Conservation (phyloP, 2,888 invertebrate genomes). For the Lepidochitona cinerea region DNA sequence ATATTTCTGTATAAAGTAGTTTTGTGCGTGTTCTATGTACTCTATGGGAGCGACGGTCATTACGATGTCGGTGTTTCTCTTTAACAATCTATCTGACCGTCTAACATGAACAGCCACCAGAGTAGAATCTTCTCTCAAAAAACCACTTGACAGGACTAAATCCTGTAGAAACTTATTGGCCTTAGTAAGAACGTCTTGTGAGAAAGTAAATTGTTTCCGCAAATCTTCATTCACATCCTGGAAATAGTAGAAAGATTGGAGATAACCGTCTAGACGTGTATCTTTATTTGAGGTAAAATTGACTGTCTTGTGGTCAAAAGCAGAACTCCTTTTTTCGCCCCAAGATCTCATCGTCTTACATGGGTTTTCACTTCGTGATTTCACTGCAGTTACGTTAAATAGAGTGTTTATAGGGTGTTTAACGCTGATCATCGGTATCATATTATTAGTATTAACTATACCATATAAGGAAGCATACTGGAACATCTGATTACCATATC, state of each 20-base stretch:
- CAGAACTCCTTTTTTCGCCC: background rate
- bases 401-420: background rate
- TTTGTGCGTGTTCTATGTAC: background rate
- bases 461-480: conserved; percentile 4
- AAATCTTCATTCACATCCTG: background rate
- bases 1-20: background rate
- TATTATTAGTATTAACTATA: background rate
- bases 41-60: background rate
- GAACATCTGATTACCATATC: conserved; percentile 4
- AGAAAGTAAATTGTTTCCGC: background rate
- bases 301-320: background rate
- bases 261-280: background rate
- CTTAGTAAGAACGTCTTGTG: background rate
- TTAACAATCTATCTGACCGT: background rate
- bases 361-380: too few relatives aligned
- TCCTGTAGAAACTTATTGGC: background rate
- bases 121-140: background rate
- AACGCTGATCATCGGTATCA: background rate
- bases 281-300: background rate
- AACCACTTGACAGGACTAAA: background rate
- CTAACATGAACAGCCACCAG: background rate
- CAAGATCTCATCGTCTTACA: background rate
- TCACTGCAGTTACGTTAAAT: background rate
- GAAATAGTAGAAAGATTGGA: background rate
- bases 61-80: background rate